phyloP scores from a whole-genome alignment of 2,797 vertebrate species.

The Acrossocheilus fasciatus region DNA sequence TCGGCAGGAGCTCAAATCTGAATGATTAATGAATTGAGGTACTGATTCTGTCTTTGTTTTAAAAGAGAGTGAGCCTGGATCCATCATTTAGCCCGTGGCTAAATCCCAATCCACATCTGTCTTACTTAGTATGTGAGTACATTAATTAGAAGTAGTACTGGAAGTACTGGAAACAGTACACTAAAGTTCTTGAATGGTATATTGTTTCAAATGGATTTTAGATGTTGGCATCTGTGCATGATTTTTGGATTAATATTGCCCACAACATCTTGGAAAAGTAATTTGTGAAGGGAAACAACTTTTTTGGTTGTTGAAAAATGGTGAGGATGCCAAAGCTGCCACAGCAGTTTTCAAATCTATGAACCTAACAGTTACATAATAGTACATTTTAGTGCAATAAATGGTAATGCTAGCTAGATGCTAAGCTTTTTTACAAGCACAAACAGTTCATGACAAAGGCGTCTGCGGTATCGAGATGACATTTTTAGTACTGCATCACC shows the following conservation, averaged over 20 bases:
- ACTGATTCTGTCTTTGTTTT: neutral
- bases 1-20: neutral
- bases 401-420: neutral
- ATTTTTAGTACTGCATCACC: neutral
- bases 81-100: neutral
- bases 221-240: neutral
- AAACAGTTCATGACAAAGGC: neutral
- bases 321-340: neutral
- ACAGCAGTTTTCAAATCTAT: neutral
- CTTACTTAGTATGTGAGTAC: neutral
- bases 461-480: neutral
- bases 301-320: neutral
- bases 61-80: neutral
- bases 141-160: neutral
- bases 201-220: neutral
- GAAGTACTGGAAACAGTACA: neutral
- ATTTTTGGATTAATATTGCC: neutral
- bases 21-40: neutral
- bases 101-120: neutral
- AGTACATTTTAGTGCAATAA: neutral
- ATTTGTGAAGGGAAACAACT: neutral
- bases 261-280: constrained; percentile 2
- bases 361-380: neutral
- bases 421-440: neutral
- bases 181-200: neutral